Evolutionary conservation across 2,888 invertebrate genomes (phyloP).

Genomic region (Andrena chrysosceles): DNA sequence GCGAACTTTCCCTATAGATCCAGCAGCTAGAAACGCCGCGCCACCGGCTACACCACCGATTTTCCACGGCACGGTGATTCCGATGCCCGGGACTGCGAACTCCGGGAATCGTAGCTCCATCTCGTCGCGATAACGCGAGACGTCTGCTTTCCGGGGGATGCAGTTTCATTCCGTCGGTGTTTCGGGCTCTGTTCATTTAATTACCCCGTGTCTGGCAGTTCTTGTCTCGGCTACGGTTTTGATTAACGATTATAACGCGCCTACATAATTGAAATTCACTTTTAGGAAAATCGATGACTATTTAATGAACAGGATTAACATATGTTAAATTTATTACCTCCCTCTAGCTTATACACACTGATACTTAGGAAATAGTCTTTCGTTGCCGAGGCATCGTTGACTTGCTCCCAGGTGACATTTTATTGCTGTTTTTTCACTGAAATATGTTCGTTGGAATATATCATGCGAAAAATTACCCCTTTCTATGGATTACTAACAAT

Average conservation of each 20-base stretch:
- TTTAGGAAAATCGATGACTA: neutral
- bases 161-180: slow-evolving; percentile 37
- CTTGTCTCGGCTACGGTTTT: neutral
- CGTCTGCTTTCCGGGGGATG: slow-evolving; percentile 10
- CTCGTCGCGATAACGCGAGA: slow-evolving; percentile 47
- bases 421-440: no score
- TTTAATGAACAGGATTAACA: no score
- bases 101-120: slow-evolving; percentile 48
- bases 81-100: slow-evolving; percentile 29
- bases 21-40: slow-evolving; percentile 21
- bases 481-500: neutral
- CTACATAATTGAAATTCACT: neutral
- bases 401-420: no score
- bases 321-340: no score
- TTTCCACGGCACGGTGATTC: slow-evolving; percentile 59
- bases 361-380: no score
- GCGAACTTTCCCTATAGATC: slow-evolving; percentile 64
- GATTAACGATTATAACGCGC: neutral
- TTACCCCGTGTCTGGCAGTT: no score
- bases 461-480: no score
- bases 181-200: neutral
- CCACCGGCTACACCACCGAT: slow-evolving; percentile 57
- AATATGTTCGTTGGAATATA: no score
- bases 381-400: no score
- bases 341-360: no score